These are phyloP conservation scores for Hydrotaea diabolus DNA, from an alignment of 2,888 invertebrate genomes.

Conservation along the genomic window DNA sequence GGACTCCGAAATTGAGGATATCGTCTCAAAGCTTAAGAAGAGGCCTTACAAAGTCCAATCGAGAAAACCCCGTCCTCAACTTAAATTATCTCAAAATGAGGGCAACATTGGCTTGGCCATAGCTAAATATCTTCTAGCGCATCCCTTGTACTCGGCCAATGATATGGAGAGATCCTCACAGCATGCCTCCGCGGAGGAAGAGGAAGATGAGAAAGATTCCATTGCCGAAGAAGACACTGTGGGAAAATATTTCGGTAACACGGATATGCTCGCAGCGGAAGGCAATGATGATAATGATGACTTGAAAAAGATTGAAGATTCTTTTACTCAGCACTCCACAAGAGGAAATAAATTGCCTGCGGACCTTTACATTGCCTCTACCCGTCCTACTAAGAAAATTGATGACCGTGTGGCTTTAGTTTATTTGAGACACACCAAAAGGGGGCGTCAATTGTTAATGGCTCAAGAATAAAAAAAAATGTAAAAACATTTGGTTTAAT, in stretches of 20 bases:
- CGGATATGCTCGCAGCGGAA: not conserved
- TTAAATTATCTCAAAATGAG: not conserved
- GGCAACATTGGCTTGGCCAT: not conserved
- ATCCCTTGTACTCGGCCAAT: not conserved
- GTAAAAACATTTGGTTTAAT: too few relatives aligned
- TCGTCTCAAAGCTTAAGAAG: not conserved
- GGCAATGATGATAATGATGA: not conserved
- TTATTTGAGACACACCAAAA: slow-evolving; percentile 50
- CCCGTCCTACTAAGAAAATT: not conserved
- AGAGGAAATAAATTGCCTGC: slow-evolving; percentile 48
- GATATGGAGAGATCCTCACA: not conserved
- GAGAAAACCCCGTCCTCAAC: not conserved
- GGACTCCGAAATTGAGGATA: not conserved
- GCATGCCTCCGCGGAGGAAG: not conserved
- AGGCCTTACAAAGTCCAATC: not conserved
- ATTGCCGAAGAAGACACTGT: not conserved
- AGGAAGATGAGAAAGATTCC: not conserved
- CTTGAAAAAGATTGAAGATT: not conserved
- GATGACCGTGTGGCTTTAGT: slow-evolving; percentile 51
- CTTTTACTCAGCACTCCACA: not conserved
- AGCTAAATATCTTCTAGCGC: not conserved
- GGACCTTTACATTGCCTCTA: not conserved
- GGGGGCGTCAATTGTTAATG: slow-evolving; percentile 6
- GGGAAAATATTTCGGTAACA: not conserved
- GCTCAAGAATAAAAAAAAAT: not conserved